Evolutionary conservation across 2,888 invertebrate genomes (phyloP), one percentile per base, ranked within the genome.

Genomic region (Colletes collaris): DNA sequence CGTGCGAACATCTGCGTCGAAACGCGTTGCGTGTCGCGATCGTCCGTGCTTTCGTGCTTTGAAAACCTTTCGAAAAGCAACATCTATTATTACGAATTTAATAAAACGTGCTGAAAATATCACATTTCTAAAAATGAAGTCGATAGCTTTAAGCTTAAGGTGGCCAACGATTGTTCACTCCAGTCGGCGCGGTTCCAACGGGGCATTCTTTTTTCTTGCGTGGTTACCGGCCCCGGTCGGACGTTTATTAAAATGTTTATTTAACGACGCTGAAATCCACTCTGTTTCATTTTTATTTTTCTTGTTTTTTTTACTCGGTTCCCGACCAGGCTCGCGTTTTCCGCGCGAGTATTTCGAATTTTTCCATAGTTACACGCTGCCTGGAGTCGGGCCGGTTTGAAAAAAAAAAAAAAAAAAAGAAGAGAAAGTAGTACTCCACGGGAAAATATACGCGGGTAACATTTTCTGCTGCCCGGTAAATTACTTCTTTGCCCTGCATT

Each of bases 181-280:
- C 27, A 58, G 73, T 59, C 19, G 46, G 10, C n/a, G 59, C 53
- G 59, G 50, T 59, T 68, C 40, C 64, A 56, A 4, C 46, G 40
- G 16, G 0, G 44, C 40, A 35, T 19, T 13, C 49, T 40, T 11
- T 8, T 27, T 10, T 16, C n/a, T 49, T 63, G n/a, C 40, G 62
- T 37, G 3, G 44, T 63, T 11, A 73, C 60, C 59, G 76, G 53
- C 58, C 63, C 59, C 63, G 76, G 59, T 76, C 50, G 73, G 79
- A 69, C 82, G 83, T 88, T 88, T 87, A 87, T 89, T 87, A 87
- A 88, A 88, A 87, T 87, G 86, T 89, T 88, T 88, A 87, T 88
- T 86, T 87, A 78, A 70, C 76, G 76, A 78, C 67, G 69, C 44
- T 62, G 77, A 69, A 75, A 77, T 63, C 50, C 44, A 62, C 37